Base-by-base conservation (phyloP, 1,140 invertebrate genomes). In the Zelostemma sp. region DNA sequence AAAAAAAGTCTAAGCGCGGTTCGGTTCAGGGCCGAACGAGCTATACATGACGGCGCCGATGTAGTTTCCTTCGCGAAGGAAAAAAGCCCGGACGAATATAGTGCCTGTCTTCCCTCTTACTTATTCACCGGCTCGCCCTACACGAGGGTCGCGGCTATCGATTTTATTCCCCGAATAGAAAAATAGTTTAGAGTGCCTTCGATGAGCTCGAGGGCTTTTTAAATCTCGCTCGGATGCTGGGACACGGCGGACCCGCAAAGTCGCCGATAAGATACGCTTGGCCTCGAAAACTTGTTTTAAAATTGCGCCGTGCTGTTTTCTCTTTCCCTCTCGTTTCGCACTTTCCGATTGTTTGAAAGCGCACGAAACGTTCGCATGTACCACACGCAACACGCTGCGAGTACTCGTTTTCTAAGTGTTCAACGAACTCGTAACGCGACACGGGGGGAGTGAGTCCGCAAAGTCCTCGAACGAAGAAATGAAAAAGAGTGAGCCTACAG, bases 131-230 rank as follows among this genome's bases (percentile, higher is more conserved):
- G 53, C 58, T 72, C 41, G 25, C 63, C 63, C 62, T 56, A 71
- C 59, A 19, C 50, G 59, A 72, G 68, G 68, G 68, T 66, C 58
- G 62, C 38, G 19, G 60, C 50, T 67, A 67, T 72, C 68, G 63
- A 68, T 68, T 72, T 72, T 72, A 65, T 72, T 72, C 69, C 53
- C 64, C 64, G 60, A 72, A 68, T 72, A 65, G 69, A 68, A 72
- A 68, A 72, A 68, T 72, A 68, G 61, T 72, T 72, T 72, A 56
- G 60, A 68, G 69, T 72, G 64, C 64, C 64, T 72, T 68, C 47
- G 50, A 72, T 56, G 51, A 65, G 38, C 59, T 68, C 47, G 56
- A 68, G 65, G 65, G 69, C 55, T 72, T 72, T 72, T 68, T 61
- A 72, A 72, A 72, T 68, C 57, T 68, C 48, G 68, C 51, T 64